Evolutionary conservation across 1,140 invertebrate genomes (phyloP).

Genomic region (Belonocnema kinseyi): DNA sequence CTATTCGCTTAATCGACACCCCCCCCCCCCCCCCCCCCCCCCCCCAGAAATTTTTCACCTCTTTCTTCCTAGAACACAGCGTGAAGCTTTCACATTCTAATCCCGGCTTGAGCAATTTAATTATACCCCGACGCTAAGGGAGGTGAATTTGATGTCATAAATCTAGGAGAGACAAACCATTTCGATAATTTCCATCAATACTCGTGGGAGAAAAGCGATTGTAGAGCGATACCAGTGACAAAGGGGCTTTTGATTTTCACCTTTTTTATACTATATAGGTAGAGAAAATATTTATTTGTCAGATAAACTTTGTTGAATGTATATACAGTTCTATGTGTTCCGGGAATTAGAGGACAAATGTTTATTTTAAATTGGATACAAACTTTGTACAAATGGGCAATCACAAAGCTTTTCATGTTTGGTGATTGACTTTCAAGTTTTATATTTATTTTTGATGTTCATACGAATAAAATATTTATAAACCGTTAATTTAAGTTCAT

Average conservation of each 20-base stretch:
- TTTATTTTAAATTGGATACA: not conserved
- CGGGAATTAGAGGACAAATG: not conserved
- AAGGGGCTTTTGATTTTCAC: slow-evolving; percentile 30
- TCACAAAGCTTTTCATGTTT: too few species aligned
- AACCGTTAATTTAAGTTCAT: too few species aligned
- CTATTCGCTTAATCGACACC: slow-evolving; percentile 60
- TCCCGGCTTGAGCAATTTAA: slow-evolving; percentile 53
- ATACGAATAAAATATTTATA: too few species aligned
- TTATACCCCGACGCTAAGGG: slow-evolving; percentile 34
- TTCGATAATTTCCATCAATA: slow-evolving; percentile 23
- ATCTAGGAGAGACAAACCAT: slow-evolving; percentile 11
- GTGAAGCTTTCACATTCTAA: slow-evolving; percentile 45
- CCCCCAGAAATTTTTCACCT: not conserved
- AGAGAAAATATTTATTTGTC: slow-evolving; percentile 34
- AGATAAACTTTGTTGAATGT: not conserved
- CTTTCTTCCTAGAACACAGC: slow-evolving; percentile 20
- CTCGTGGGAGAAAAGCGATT: slow-evolving; percentile 9
- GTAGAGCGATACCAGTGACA: slow-evolving; percentile 29
- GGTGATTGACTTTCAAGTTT: not conserved
- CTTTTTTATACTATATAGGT: not conserved
- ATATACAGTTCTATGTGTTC: not conserved
- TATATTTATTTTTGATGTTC: not conserved
- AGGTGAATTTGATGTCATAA: slow-evolving; percentile 19
- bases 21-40: not conserved
- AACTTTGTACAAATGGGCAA: too few species aligned